Conservation (phyloP, 1,140 invertebrate genomes). For the Chlorops oryzae region DNA sequence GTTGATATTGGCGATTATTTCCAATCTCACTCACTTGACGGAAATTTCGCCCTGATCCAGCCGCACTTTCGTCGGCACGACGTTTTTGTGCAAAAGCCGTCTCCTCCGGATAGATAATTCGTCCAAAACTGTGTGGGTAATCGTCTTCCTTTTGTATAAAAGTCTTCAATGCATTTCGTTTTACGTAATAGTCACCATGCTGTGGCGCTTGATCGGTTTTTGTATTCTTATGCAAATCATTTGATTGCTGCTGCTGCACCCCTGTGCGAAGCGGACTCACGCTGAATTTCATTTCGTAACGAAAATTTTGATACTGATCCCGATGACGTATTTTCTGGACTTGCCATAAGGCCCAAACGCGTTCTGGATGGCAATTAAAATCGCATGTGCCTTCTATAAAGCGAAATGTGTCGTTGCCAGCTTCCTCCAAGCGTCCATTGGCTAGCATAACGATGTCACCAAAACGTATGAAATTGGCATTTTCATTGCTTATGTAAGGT, state of each 20-base stretch:
- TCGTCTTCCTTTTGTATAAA: slow-evolving; percentile 42
- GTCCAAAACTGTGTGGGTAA: slow-evolving; percentile 38
- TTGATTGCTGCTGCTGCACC: not conserved
- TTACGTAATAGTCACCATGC: slow-evolving; percentile 7
- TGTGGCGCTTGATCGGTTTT: not conserved
- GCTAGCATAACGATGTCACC: slow-evolving; percentile 58
- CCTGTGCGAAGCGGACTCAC: slow-evolving; percentile 48
- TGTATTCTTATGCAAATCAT: not conserved
- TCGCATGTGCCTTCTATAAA: slow-evolving; percentile 50
- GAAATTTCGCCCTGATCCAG: slow-evolving; percentile 7
- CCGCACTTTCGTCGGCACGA: slow-evolving; percentile 24
- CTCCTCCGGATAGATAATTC: slow-evolving; percentile 22
- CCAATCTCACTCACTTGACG: not conserved
- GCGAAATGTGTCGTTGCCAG: slow-evolving; percentile 50
- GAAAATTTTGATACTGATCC: slow-evolving; percentile 50
- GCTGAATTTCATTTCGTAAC: slow-evolving; percentile 60
- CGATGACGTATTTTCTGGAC: slow-evolving; percentile 58
- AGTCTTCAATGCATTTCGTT: slow-evolving; percentile 17
- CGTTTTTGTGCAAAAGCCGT: slow-evolving; percentile 27
- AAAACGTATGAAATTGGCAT: slow-evolving; percentile 47
- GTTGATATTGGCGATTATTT: not conserved
- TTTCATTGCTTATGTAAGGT: slow-evolving; percentile 49
- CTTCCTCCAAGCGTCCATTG: slow-evolving; percentile 53
- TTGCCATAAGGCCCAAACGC: slow-evolving; percentile 56
- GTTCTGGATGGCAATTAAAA: slow-evolving; percentile 30